Base-by-base conservation (phyloP, 2,888 invertebrate genomes). In the Hoplodrina ambigua region DNA sequence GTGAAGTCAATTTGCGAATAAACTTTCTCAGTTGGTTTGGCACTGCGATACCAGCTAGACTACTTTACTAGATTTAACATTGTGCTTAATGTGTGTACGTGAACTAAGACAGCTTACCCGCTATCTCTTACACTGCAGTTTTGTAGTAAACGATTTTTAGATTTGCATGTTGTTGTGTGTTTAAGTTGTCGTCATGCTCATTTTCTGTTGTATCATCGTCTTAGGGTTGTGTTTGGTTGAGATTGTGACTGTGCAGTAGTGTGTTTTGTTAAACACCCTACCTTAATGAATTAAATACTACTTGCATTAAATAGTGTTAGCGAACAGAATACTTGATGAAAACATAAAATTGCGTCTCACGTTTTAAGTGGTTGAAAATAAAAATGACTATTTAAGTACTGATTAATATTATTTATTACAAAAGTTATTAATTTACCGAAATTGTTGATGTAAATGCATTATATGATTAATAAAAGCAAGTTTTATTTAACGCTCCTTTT, bases 1-100 rank as follows among this genome's bases (percentile, higher is more conserved):
- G 94, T 93, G 94, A 87, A 95, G 95, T 95, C 95, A 95, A 96
- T 96, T 96, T 95, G 94, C 91, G 94, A 95, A 94, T 92, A 94
- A 95, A 95, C 89, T 95, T 94, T 88, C 85, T 87, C 90, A 91
- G 93, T 94, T 93, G 92, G 91, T 90, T 84, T 89, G 91, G 88
- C 89, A 89, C 87, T 88, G 87, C 88, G 89, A 87, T 87, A 84
- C 85, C 61, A 79, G 78, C 74, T 62, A 83, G 79, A 83, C 85
- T 81, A 79, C 77, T 90, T 90, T 90, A 86, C 89, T 85, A 86
- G 88, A 86, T 90, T 89, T 88, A 91, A 90, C 89, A 89, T 85
- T 86, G 88, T 88, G 87, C 90, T 91, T 91, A 90, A 89, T 88
- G 89, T 87, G 85, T 88, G 88, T 87, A 87, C 88, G 87, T 86